Percentiles rank a stretch among this genome's conserved stretches.
Conservation (phyloP, 2,113 vertebrate genomes). For the Anas platyrhynchos region DNA sequence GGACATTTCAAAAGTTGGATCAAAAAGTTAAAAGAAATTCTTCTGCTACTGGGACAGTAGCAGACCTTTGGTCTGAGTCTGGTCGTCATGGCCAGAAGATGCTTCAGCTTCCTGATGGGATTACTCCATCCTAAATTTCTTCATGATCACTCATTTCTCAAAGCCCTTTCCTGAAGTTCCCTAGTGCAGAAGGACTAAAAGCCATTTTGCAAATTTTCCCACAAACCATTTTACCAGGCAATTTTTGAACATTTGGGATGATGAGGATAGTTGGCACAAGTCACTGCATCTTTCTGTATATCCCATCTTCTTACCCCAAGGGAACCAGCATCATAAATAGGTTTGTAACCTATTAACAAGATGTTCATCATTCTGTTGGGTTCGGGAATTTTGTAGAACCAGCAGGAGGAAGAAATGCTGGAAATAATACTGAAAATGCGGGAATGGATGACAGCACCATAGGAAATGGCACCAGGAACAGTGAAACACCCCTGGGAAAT, state of each 20-base stretch:
- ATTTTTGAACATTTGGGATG: neutral
- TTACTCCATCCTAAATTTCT: neutral
- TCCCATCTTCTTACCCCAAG: neutral
- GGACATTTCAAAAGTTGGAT: neutral
- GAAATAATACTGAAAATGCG: neutral
- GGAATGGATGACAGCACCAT: neutral
- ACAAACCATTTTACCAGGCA: neutral
- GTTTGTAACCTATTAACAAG: neutral
- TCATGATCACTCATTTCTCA: neutral
- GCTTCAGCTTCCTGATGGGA: neutral
- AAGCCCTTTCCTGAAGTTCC: neutral
- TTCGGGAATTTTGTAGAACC: neutral
- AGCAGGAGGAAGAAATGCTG: neutral
- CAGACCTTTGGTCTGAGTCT: neutral
- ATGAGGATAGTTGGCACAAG: neutral
- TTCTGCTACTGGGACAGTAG: neutral
- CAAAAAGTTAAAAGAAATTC: fast-evolving
- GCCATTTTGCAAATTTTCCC: neutral
- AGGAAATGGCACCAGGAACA: neutral
- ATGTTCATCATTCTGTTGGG: neutral
- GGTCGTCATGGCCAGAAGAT: neutral
- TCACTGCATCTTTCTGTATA: neutral
- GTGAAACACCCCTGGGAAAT: neutral
- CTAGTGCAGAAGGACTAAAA: neutral
- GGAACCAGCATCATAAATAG: neutral